phyloP scores from a whole-genome alignment of 2,888 invertebrate species.

The Slavum lentiscoides region DNA sequence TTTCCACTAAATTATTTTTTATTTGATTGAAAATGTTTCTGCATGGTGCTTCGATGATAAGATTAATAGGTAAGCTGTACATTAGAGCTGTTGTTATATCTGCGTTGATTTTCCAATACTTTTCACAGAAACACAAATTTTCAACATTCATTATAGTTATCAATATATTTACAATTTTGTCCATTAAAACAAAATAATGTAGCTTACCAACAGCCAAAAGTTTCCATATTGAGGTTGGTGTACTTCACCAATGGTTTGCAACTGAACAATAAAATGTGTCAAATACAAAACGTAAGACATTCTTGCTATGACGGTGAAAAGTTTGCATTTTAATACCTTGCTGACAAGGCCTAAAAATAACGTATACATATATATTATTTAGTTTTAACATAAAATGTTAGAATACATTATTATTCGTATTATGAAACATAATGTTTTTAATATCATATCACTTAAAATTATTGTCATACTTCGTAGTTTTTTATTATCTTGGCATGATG shows the following conservation, averaged over 20 bases:
- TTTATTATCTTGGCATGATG: too few relatives aligned
- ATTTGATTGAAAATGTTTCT: conserved; percentile 10
- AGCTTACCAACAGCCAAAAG: conserved; percentile 14
- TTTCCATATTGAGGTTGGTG: conserved; percentile 20
- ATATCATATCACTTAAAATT: too few relatives aligned
- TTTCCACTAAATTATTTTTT: background rate
- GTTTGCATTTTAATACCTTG: conserved; percentile 14
- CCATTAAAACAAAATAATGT: too few relatives aligned
- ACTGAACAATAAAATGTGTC: conserved; percentile 17
- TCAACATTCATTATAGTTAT: background rate
- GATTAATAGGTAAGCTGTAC: background rate
- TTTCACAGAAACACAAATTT: background rate
- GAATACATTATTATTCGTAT: too few relatives aligned
- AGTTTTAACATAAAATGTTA: too few relatives aligned
- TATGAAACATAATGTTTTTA: too few relatives aligned
- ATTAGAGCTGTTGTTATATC: background rate
- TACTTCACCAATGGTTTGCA: conserved; percentile 24
- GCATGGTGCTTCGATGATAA: conserved; percentile 5
- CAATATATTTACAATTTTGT: background rate
- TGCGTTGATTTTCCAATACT: conserved; percentile 24
- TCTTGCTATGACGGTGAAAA: conserved; percentile 5
- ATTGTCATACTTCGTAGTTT: too few relatives aligned
- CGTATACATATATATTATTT: too few relatives aligned
- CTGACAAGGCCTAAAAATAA: conserved; percentile 1
- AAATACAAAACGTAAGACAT: conserved; percentile 9